Conservation (phyloP, 2,113 vertebrate genomes). For the Ailuropoda melanoleuca region DNA sequence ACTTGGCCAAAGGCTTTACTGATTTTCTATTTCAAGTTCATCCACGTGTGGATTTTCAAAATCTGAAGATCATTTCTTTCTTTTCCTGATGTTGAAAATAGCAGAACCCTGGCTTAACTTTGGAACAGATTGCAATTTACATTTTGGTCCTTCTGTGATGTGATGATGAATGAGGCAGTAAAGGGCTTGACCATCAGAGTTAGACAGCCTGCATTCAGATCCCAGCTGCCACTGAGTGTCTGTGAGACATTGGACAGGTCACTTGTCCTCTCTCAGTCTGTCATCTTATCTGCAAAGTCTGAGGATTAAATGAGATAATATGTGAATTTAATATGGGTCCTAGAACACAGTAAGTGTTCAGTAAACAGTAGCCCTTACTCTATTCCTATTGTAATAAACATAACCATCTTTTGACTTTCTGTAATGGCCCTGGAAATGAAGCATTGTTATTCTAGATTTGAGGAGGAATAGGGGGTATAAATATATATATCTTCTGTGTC, state of each 20-base stretch:
- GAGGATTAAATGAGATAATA: not conserved
- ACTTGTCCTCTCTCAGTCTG: not conserved
- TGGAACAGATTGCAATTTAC: not conserved
- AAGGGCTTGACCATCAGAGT: not conserved
- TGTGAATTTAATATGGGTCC: not conserved
- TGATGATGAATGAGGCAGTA: not conserved
- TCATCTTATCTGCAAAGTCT: not conserved
- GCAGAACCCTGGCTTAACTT: not conserved
- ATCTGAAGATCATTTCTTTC: conserved; percentile 52
- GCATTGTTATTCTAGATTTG: not conserved
- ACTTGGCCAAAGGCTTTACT: conserved; percentile 66
- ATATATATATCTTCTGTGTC: not conserved
- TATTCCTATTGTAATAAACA: not conserved
- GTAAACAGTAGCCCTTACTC: not conserved
- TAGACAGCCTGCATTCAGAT: not conserved
- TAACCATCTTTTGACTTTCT: not conserved
- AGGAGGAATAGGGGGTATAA: rapidly evolving
- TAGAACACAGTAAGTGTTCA: not conserved
- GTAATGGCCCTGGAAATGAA: not conserved
- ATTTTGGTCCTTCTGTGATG: not conserved
- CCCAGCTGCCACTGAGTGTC: not conserved
- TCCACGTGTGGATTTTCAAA: conserved; percentile 54
- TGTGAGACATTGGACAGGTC: not conserved
- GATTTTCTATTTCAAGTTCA: conserved; percentile 70
- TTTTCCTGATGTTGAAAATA: conserved; percentile 52